phyloP scores from a whole-genome alignment of 2,888 invertebrate species.

The Cerastis leucographa region DNA sequence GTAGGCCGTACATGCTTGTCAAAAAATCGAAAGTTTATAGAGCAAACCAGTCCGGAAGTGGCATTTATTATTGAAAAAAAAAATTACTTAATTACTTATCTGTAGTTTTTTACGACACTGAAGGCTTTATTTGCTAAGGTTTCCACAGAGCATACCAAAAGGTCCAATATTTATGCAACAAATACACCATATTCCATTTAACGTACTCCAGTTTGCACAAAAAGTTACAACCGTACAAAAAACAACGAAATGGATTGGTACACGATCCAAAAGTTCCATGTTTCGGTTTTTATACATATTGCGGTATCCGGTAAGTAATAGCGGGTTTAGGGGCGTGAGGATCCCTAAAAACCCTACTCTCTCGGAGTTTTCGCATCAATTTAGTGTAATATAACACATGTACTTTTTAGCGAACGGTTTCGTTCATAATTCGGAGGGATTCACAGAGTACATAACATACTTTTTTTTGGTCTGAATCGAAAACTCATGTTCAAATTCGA shows the following conservation, averaged over 20 bases:
- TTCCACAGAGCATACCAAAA: not conserved
- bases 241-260: constrained; percentile 38
- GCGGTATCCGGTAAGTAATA: constrained; percentile 53
- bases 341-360: constrained; percentile 47
- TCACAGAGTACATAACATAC: constrained; percentile 7
- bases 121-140: not conserved
- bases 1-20: not conserved
- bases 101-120: not conserved
- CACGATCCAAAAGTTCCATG: constrained; percentile 43
- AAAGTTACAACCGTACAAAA: constrained; percentile 39
- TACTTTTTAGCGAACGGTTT: constrained; percentile 45
- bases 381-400: constrained; percentile 55
- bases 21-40: not conserved
- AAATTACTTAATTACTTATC: not conserved
- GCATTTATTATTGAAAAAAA: no score
- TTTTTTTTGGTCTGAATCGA: constrained; percentile 4
- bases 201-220: constrained; percentile 5
- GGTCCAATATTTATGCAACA: not conserved
- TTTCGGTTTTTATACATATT: constrained; percentile 60
- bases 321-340: constrained; percentile 41
- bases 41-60: not conserved
- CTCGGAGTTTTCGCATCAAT: constrained; percentile 53
- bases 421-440: constrained; percentile 56
- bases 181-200: constrained; percentile 2
- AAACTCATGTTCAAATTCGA: not conserved